Evolutionary conservation across 2,888 invertebrate species (phyloP), one percentile per base, ranked within the genome.

Genomic region (Fragum sueziense): DNA sequence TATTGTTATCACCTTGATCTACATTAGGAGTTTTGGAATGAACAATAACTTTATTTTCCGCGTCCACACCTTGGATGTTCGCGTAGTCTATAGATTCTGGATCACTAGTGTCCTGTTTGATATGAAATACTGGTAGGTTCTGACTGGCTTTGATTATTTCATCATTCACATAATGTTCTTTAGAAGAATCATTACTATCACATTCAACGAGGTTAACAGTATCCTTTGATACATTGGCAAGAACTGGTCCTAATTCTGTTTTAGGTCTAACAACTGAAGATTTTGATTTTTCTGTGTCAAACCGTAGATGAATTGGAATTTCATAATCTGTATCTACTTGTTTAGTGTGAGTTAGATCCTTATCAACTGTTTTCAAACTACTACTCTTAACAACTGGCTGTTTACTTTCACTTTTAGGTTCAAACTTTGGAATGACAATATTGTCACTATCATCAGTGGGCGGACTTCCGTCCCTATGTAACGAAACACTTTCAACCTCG

Each of bases 401-500:
- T 52, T 70, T 34, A 54, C 9, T 70, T 34, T 70, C 70, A 54
- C 54, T 31, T 31, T 52, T 33, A 3, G 70, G 41, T 41, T 65
- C 65, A 41, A 25, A 1, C 27, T 65, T 65, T 17, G 65, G 65
- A 65, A 65, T 65, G 41, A 65, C 34, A n/a, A 41, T 25, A 22
- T 22, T 65, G 22, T 65, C 65, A 57, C 52, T 70, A 31, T 59
- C 41, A 3, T 27, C 62, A 31, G 22, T 65, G 17, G 59, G 41
- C 20, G 57, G 34, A 20, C 54, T 68, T 1, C 51, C 59, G n/a
- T 75, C 77, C n/a, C 57, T 67, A 31, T 67, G 52, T 34, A 83
- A 22, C 27, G 77, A 70, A 22, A 84, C 74, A 79, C 80, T 84
- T 70, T 84, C 84, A 6, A 84, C 79, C 47, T 84, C 84, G 57